phyloP scores from a whole-genome alignment of 2,888 invertebrate genomes.

The Melinaea menophilus region DNA sequence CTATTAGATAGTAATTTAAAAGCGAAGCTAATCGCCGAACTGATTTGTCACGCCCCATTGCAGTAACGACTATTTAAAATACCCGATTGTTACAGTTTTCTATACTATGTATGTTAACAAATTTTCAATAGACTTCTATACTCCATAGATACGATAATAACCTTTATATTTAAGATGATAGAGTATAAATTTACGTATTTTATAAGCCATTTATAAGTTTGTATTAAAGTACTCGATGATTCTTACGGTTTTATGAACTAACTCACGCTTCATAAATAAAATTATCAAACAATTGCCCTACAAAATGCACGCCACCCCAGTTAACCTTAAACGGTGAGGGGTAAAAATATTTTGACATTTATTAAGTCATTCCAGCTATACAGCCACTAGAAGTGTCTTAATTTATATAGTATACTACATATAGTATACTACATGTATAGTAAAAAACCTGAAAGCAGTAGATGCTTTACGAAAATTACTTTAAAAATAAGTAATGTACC shows the following conservation, averaged over 20 bases:
- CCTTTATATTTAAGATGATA: slow-evolving; percentile 19
- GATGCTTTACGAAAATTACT: too few species aligned
- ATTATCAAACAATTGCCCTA: slow-evolving; percentile 59
- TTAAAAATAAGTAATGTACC: too few species aligned
- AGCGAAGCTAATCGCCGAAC: slow-evolving; percentile 54
- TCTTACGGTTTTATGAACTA: slow-evolving; percentile 47
- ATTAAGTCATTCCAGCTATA: slow-evolving; percentile 32
- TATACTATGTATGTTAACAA: slow-evolving; percentile 52
- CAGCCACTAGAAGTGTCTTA: slow-evolving; percentile 35
- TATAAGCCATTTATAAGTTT: not conserved
- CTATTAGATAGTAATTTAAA: slow-evolving; percentile 63
- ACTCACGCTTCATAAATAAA: slow-evolving; percentile 73
- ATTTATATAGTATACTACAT: too few species aligned
- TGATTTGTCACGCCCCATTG: slow-evolving; percentile 61
- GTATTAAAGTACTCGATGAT: slow-evolving; percentile 14
- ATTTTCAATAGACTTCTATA: slow-evolving; percentile 21
- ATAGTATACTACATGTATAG: too few species aligned
- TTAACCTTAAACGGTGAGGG: slow-evolving; percentile 63
- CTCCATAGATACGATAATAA: not conserved
- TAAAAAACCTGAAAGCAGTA: too few species aligned
- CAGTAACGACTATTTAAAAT: slow-evolving; percentile 56
- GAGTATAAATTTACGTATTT: slow-evolving; percentile 9
- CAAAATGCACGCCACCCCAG: slow-evolving; percentile 60
- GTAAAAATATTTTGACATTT: slow-evolving; percentile 71
- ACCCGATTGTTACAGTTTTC: slow-evolving; percentile 61